These are phyloP conservation scores for Zaprionus nigranus DNA, from an alignment of 1,140 invertebrate genomes.

Conservation along the genomic window DNA sequence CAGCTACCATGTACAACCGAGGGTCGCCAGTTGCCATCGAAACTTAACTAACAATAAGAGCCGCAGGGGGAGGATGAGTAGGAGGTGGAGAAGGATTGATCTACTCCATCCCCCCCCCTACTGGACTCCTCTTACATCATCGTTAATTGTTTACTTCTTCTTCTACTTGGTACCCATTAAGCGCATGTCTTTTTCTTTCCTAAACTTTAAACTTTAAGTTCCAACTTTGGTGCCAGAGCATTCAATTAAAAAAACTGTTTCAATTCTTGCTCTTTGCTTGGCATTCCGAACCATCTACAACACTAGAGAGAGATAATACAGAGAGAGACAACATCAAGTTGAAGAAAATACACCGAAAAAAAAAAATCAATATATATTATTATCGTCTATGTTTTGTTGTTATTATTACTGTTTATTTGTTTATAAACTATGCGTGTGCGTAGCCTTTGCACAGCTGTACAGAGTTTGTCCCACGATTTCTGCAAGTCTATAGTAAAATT, in stretches of 20 bases:
- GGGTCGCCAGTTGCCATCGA: slow-evolving; percentile 55
- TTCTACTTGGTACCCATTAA: slow-evolving; percentile 68
- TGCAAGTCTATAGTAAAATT: slow-evolving; percentile 41
- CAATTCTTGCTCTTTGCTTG: slow-evolving; percentile 63
- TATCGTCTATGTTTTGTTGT: slow-evolving; percentile 68
- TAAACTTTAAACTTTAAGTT: slow-evolving; percentile 60
- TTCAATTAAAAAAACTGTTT: slow-evolving; percentile 17
- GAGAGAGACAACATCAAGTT: slow-evolving; percentile 19
- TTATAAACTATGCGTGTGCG: slow-evolving; percentile 25
- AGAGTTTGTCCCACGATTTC: slow-evolving; percentile 63
- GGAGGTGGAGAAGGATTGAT: slow-evolving; percentile 1
- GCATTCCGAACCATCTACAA: slow-evolving; percentile 62
- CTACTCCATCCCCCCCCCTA: slow-evolving; percentile 15
- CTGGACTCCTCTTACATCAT: slow-evolving; percentile 14
- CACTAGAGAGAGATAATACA: slow-evolving; percentile 17
- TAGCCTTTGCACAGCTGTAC: slow-evolving; percentile 64
- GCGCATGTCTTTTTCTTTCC: slow-evolving; percentile 63
- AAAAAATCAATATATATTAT: slow-evolving; percentile 46
- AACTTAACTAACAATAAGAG: slow-evolving; percentile 75
- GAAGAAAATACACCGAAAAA: slow-evolving; percentile 49
- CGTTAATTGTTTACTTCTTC: slow-evolving; percentile 18
- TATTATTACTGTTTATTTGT: slow-evolving; percentile 70
- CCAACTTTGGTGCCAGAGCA: slow-evolving; percentile 3
- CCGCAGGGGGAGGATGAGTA: background rate
- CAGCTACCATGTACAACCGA: slow-evolving; percentile 69